phyloP scores from a whole-genome alignment of 1,140 invertebrate genomes.

The Heliothis virescens region DNA sequence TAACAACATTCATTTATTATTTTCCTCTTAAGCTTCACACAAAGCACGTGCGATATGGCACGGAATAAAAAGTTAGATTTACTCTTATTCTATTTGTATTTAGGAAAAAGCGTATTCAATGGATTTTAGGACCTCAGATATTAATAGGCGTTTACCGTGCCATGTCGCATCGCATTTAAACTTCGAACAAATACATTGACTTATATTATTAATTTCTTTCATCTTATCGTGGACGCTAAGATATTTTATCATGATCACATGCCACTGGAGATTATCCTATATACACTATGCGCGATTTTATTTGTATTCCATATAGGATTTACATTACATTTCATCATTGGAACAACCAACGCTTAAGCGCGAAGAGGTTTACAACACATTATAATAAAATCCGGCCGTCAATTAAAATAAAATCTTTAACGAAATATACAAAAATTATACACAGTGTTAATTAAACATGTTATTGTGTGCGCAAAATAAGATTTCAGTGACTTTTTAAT shows the following conservation, averaged over 20 bases:
- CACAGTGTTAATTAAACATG: constrained; percentile 20
- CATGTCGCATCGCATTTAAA: background rate
- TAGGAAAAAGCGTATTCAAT: no score
- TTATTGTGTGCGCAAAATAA: constrained; percentile 37
- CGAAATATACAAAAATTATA: constrained; percentile 35
- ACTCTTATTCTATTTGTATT: background rate
- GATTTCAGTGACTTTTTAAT: constrained; percentile 10
- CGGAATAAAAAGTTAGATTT: background rate
- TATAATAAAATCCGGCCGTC: constrained; percentile 30
- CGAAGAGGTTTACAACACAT: background rate
- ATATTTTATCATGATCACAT: constrained; percentile 18
- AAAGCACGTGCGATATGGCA: constrained; percentile 21
- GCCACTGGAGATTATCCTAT: background rate
- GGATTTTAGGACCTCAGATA: background rate
- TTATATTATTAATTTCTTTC: constrained; percentile 31
- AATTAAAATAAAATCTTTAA: constrained; percentile 31
- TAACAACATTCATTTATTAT: constrained; percentile 50
- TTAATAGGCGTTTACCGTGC: background rate
- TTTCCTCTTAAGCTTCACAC: constrained; percentile 37
- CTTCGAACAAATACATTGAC: constrained; percentile 1
- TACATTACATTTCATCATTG: background rate
- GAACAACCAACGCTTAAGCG: background rate
- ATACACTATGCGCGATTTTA: constrained; percentile 4
- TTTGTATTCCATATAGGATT: background rate
- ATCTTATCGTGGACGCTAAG: constrained; percentile 36